Evolutionary conservation across 1,140 invertebrate genomes (phyloP).

Genomic region (Macrotrachela quadricornifera): DNA sequence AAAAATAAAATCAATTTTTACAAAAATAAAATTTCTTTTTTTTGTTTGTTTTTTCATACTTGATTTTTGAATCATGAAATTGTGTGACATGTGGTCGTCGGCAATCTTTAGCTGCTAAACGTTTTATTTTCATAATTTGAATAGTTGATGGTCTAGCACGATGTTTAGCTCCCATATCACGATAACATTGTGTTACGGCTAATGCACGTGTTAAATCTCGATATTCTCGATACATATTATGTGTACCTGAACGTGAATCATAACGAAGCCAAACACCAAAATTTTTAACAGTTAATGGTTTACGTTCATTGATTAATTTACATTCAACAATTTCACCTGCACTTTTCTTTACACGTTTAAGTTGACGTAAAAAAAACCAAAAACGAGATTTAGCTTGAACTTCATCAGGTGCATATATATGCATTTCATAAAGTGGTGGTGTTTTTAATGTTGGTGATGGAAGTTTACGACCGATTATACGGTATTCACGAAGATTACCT

Average conservation of each 20-base stretch:
- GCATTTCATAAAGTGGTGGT: constrained; percentile 94
- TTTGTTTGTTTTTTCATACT: background rate
- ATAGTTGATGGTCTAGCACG: constrained; percentile 88
- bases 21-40: background rate
- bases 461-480: constrained; percentile 86
- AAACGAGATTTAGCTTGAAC: constrained; percentile 96
- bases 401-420: constrained; percentile 87
- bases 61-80: constrained; percentile 51
- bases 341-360: constrained; percentile 97
- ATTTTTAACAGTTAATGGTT: constrained; percentile 83
- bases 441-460: constrained; percentile 70
- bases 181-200: constrained; percentile 91
- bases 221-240: constrained; percentile 99
- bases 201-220: constrained; percentile 75
- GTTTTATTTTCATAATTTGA: constrained; percentile 87
- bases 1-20: background rate
- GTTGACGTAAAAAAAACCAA: constrained; percentile 92
- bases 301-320: constrained; percentile 61
- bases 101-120: constrained; percentile 62
- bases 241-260: constrained; percentile 87
- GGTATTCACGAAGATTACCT: constrained; percentile 44
- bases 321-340: constrained; percentile 90
- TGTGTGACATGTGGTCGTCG: constrained; percentile 82
- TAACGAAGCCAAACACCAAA: constrained; percentile 91
- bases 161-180: constrained; percentile 96